Percentiles rank a stretch among this genome's conserved stretches.
phyloP scores from a whole-genome alignment of 2,113 vertebrate species.

The Psephotus haematonotus region DNA sequence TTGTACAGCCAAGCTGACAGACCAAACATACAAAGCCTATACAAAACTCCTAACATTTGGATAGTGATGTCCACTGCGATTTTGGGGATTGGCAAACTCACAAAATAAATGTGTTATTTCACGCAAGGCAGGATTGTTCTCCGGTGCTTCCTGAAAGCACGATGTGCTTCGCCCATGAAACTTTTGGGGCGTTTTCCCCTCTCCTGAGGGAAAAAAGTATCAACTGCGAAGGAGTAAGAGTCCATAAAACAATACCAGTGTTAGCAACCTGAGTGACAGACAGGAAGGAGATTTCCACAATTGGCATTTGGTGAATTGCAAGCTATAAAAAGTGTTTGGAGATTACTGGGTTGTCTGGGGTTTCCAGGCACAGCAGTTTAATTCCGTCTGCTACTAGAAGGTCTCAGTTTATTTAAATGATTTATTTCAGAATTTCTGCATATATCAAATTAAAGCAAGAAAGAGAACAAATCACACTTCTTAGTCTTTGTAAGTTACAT shows the following conservation, averaged over 20 bases:
- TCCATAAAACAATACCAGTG: constrained; percentile 26
- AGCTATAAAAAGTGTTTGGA: constrained; percentile 53
- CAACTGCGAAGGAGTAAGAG: neutral
- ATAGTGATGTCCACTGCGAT: neutral
- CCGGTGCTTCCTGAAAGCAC: neutral
- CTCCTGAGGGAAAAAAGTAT: neutral
- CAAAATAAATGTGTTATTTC: neutral
- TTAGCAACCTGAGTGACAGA: constrained; percentile 34
- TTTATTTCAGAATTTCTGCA: neutral
- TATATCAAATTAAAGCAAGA: neutral
- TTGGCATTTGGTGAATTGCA: constrained; percentile 51
- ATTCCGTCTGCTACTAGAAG: neutral
- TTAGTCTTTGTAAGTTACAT: neutral
- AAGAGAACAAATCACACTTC: neutral
- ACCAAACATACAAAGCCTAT: neutral
- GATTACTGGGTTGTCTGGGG: neutral
- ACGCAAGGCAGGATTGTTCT: neutral
- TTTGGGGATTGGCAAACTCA: neutral
- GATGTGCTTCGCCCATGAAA: neutral
- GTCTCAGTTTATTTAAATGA: neutral
- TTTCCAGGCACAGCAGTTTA: neutral
- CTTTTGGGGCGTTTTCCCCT: neutral
- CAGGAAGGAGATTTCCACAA: constrained; percentile 53
- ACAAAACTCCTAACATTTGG: neutral
- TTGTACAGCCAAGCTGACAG: neutral